phyloP scores from a whole-genome alignment of 2,888 invertebrate species.

The Andrena flavipes region DNA sequence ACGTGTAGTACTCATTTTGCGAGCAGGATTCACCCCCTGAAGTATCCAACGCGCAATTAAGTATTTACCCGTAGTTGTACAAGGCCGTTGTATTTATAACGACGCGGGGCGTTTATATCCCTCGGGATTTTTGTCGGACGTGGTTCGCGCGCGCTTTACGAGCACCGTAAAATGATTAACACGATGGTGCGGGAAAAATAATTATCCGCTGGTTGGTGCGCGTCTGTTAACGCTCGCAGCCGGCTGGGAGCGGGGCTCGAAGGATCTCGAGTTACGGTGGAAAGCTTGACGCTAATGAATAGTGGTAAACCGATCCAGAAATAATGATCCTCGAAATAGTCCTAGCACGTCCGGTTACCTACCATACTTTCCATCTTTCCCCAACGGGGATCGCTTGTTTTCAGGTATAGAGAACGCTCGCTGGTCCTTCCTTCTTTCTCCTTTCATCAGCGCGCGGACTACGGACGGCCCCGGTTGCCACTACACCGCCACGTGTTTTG shows the following conservation, averaged over 20 bases:
- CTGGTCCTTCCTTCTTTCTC: constrained; percentile 3
- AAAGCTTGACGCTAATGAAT: constrained; percentile 74
- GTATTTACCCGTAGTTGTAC: neutral
- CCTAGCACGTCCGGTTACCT: constrained; percentile 45
- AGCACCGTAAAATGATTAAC: constrained; percentile 67
- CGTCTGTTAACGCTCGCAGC: constrained; percentile 64
- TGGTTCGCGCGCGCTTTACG: constrained; percentile 43
- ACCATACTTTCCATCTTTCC: constrained; percentile 58
- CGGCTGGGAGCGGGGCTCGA: constrained; percentile 53
- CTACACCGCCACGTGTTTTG: constrained; percentile 46
- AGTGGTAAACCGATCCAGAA: constrained; percentile 74
- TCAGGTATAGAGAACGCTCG: constrained; percentile 33
- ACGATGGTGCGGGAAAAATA: constrained; percentile 67
- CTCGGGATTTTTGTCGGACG: constrained; percentile 23
- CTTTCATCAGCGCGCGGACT: neutral
- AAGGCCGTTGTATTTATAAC: constrained; percentile 13
- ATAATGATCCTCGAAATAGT: constrained; percentile 74
- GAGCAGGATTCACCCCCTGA: neutral
- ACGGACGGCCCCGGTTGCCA: constrained; percentile 1
- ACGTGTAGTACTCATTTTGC: too few species aligned
- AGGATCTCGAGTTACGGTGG: constrained; percentile 70
- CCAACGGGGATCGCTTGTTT: constrained; percentile 61
- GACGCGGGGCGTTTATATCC: neutral
- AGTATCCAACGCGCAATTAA: constrained; percentile 17
- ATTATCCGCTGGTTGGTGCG: constrained; percentile 62